These are phyloP conservation scores for Luidia sarsii DNA, from an alignment of 53 echinoderm and acorn worm species.

Conservation along the genomic window DNA sequence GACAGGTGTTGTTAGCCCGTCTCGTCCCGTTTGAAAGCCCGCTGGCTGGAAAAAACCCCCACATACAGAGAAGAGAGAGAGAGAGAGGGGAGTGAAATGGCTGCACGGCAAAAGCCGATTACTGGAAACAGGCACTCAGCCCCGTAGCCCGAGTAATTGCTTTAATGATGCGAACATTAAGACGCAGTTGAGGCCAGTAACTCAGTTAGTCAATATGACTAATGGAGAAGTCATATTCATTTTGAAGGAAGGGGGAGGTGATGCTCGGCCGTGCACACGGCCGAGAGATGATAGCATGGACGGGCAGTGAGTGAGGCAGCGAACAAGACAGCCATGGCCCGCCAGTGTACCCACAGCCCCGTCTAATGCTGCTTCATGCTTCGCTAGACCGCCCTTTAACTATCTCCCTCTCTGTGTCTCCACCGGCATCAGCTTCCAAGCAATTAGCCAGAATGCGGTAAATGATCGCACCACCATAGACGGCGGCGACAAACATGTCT, in stretches of 20 bases:
- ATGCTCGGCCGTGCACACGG: slow-evolving; percentile 17
- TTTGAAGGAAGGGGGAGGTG: slow-evolving; percentile 30
- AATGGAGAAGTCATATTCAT: slow-evolving; percentile 49
- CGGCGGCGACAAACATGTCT: slow-evolving; percentile 15
- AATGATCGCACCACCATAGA: slow-evolving; percentile 30
- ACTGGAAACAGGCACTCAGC: slow-evolving; percentile 29
- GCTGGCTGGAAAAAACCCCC: slow-evolving; percentile 32
- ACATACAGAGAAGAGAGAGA: too few relatives aligned
- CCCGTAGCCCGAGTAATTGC: slow-evolving; percentile 18
- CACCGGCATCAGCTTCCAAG: slow-evolving; percentile 12
- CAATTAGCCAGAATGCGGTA: slow-evolving; percentile 30
- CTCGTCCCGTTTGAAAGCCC: background rate
- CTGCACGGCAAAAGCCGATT: slow-evolving; percentile 46
- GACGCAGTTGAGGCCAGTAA: slow-evolving; percentile 25
- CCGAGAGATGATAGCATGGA: too few relatives aligned
- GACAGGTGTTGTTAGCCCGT: slow-evolving; percentile 37
- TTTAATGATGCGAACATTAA: slow-evolving; percentile 54
- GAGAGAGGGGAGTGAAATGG: too few relatives aligned
- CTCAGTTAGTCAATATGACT: slow-evolving; percentile 59
- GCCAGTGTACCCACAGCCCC: background rate
- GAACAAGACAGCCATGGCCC: too few relatives aligned
- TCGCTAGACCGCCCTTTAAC: background rate
- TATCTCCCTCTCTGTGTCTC: background rate
- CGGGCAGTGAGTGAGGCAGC: too few relatives aligned
- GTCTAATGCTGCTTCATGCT: slow-evolving; percentile 5